Evolutionary conservation across 2,797 vertebrate genomes (phyloP), one percentile per base, ranked within the genome.

Genomic region (Macroramphosus scolopax): DNA sequence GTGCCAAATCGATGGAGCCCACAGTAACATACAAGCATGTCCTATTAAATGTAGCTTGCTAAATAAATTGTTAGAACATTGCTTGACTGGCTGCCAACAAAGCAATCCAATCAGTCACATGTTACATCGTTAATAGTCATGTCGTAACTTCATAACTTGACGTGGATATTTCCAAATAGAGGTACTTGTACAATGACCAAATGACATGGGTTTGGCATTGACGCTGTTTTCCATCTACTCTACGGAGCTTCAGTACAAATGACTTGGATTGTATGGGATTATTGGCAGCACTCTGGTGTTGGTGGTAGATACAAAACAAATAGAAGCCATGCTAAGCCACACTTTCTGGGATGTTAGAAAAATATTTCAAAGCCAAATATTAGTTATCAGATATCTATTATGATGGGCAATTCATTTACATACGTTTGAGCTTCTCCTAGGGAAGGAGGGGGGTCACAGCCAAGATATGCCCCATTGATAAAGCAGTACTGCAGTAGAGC

Each of bases 401-500:
- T 26, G 33, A 57, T 11, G 2, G 2, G 13, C 7, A 12, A 37
- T 33, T 8, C 3, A 33, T 55, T 28, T 46, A 75, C 68, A 33
- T 54, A 95, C 90, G 57, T 61, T 4, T 79, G 68, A 45, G 82
- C 68, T 11, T 48, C 20, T 72, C 85, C 83, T 3, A 99, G 85
- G 30, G 84, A 88, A 0, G 68, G 37, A 1, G 97, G 97, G 8
- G 93, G 87, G 47, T 98, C 86, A 25, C 95, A 99, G 13, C 97
- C 97, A 4, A 92, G 15, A 48, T 94, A 97, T 0, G 83, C 94
- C 12, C 89, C 76, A 0, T 95, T 95, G 1, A 68, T 75, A 51
- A 88, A 77, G 42, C 91, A 89, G 78, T 96, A 98, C 46, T 96
- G 90, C 50, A 99, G 81, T 5, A 98, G 64, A 1, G 91, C 89